Evolutionary conservation across 2,113 vertebrate species (phyloP).

Genomic region (Xiphorhynchus elegans): DNA sequence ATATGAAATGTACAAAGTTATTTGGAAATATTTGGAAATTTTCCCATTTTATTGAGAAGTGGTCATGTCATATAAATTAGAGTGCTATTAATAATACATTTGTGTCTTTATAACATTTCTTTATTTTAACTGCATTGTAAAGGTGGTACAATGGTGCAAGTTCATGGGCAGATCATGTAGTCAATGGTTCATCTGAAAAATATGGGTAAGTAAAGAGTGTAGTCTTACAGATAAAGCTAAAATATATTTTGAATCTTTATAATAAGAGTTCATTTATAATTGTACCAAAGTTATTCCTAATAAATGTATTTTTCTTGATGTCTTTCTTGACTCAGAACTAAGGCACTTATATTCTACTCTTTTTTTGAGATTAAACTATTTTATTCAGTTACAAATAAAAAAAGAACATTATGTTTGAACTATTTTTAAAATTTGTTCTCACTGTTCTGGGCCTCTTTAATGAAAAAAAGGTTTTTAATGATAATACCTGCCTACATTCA

Average conservation of each 20-base stretch:
- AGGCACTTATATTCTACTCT: not conserved
- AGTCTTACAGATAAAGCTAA: conserved; percentile 21
- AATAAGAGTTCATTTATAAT: not conserved
- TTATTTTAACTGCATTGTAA: conserved; percentile 74
- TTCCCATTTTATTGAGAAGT: not conserved
- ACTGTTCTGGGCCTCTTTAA: not conserved
- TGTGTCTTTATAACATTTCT: conserved; percentile 58
- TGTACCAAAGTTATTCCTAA: not conserved
- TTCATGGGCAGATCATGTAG: conserved; percentile 79
- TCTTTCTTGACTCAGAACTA: not conserved
- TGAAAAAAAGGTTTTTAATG: not conserved
- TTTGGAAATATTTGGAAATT: not conserved
- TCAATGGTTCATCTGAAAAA: conserved; percentile 77
- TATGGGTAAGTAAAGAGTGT: conserved; percentile 74
- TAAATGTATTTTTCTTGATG: not conserved
- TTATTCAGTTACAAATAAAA: not conserved
- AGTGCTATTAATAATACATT: not conserved
- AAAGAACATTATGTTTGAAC: not conserved
- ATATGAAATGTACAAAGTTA: not conserved
- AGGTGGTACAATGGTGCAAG: conserved; percentile 80
- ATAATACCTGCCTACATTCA: not conserved
- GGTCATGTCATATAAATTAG: not conserved
- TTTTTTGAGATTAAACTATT: not conserved
- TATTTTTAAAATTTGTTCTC: conserved; percentile 18
- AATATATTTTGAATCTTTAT: conserved; percentile 9